Evolutionary conservation across 2,113 vertebrate species (phyloP), one percentile per base, ranked within the genome.

Genomic region (Spermophilus dauricus): DNA sequence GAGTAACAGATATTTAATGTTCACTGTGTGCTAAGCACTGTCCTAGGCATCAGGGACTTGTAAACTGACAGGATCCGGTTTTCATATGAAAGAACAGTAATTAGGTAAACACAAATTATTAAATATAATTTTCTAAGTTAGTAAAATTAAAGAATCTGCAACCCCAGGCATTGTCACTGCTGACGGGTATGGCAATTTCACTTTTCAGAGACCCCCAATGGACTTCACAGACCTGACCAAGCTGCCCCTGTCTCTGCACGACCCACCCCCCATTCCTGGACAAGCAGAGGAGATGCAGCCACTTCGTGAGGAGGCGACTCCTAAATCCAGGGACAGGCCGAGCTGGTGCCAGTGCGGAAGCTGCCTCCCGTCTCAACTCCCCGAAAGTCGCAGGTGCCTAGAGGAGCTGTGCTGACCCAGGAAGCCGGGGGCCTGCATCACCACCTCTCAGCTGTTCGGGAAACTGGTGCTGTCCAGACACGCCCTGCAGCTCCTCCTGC

Each of bases 381-480:
- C 96, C 0, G 20, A 98, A 70, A 85, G 95, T 4, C 13, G 42
- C 1, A 51, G 84, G 26, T 93, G 78, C 4, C 96, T 98, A 1
- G 98, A 99, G 95, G 98, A 99, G 98, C 98, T 99, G 77, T 99
- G 99, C 98, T 99, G 99, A 94, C 96, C 99, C 70, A 90, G 4
- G 0, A 58, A 90, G 39, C 48, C 56, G 0, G 98, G 99, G 2
- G 69, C 94, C 45, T 99, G 98, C 98, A 98, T 99, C 96, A 98
- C 99, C 70, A 96, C 97, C 6, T 99, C 99, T 0, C 30, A 94
- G 2, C 92, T 97, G 1, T 99, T 99, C n/a, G 45, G 95, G 72
- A 95, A 84, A 86, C 98, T 99, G 0, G 96, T 99, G 85, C 96
- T 99, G 24, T 94, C 95, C 63, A 98, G 96, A 34, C 9, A 94